Percentiles rank a stretch among this genome's conserved stretches.
Evolutionary conservation across 2,113 vertebrate species (phyloP).

Genomic region (Lepidiolamprologus cunningtoni): DNA sequence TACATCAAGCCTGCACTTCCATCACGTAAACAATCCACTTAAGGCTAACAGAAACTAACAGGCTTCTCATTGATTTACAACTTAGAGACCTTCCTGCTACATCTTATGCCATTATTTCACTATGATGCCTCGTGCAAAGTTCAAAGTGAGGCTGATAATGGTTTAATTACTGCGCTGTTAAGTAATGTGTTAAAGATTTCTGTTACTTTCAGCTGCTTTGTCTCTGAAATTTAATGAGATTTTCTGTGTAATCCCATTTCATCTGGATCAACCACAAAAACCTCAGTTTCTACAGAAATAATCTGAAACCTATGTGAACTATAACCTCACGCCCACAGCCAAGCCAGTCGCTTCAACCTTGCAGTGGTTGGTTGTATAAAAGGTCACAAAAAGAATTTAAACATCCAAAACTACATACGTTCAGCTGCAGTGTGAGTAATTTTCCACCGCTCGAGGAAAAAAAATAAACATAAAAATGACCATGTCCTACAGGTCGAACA

Average conservation of each 20-base stretch:
- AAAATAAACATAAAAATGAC: not conserved
- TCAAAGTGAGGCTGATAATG: not conserved
- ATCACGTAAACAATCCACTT: not conserved
- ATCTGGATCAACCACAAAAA: not conserved
- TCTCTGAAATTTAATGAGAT: not conserved
- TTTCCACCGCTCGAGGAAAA: not conserved
- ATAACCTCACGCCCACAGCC: not conserved
- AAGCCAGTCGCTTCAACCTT: not conserved
- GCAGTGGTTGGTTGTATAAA: not conserved
- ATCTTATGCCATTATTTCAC: not conserved
- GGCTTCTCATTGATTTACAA: not conserved
- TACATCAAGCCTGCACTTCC: not conserved
- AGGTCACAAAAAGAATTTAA: slow-evolving; percentile 45
- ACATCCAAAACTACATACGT: not conserved
- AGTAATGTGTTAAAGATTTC: not conserved
- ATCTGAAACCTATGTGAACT: not conserved
- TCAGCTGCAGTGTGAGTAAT: not conserved
- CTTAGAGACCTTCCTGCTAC: not conserved
- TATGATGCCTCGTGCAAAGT: not conserved
- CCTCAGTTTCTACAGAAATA: not conserved
- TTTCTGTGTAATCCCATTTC: not conserved
- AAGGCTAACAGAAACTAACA: not conserved
- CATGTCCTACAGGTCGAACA: not conserved
- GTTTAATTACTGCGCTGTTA: not conserved
- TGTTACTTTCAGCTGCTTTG: not conserved